A percentile compares a stretch with the other conserved stretches of the same genome.
These are phyloP conservation scores for Solenodon paradoxus DNA, from an alignment of 2,113 vertebrate genomes.

Conservation along the genomic window DNA sequence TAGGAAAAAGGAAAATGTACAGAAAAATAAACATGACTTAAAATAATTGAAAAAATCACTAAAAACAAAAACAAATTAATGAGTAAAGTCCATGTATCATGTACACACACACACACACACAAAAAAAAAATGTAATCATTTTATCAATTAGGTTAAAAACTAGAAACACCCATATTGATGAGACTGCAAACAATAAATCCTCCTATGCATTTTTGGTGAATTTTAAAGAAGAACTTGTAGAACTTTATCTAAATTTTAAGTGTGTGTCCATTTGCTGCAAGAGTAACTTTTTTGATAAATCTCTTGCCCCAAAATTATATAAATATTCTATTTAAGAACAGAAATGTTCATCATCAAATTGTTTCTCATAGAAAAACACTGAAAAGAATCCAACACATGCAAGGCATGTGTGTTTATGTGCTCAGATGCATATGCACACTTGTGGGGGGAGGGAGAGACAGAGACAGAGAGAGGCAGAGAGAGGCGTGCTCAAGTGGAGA, in stretches of 20 bases:
- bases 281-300: not conserved
- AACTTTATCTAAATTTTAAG: not conserved
- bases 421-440: fast-evolving
- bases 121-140: not conserved
- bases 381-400: not conserved
- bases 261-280: not conserved
- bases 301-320: not conserved
- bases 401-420: not conserved
- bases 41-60: not conserved
- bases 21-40: not conserved
- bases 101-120: not conserved
- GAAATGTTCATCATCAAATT: not conserved
- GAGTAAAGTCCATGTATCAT: not conserved
- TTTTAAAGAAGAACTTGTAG: not conserved
- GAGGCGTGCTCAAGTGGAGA: not conserved
- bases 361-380: not conserved
- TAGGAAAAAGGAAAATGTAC: not conserved
- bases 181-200: not conserved
- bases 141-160: not conserved
- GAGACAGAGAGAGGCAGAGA: not conserved
- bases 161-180: not conserved
- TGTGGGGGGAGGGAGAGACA: not conserved
- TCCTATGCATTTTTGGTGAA: not conserved
- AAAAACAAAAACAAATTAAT: not conserved
- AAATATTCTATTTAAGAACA: not conserved